Conservation (phyloP, 2,113 vertebrate species). For the Calyptommatus sinebrachiatus region DNA sequence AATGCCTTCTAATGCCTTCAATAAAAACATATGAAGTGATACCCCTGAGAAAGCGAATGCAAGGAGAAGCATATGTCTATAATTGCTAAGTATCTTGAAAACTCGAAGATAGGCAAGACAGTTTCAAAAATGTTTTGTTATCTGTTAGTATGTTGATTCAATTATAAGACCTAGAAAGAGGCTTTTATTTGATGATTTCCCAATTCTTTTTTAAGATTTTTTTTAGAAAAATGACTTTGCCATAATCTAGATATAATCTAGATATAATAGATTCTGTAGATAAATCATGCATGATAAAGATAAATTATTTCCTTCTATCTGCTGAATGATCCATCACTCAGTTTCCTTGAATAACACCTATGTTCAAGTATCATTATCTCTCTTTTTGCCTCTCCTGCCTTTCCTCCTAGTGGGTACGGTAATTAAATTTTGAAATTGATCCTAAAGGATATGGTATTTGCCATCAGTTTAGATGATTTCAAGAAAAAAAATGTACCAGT, state of each 20-base stretch:
- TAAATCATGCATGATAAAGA: neutral
- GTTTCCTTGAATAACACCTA: neutral
- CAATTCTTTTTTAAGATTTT: conserved; percentile 15
- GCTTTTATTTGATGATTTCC: neutral
- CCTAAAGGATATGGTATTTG: too few relatives aligned
- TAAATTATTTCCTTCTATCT: neutral
- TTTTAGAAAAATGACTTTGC: neutral
- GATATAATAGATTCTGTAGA: neutral
- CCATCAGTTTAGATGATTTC: too few relatives aligned
- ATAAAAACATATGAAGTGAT: conserved; percentile 56
- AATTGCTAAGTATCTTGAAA: conserved; percentile 37
- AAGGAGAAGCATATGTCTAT: conserved; percentile 37
- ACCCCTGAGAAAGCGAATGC: conserved; percentile 44
- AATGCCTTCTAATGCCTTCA: conserved; percentile 62
- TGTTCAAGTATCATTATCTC: neutral
- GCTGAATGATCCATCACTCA: neutral
- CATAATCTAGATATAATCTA: neutral
- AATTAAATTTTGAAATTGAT: too few relatives aligned
- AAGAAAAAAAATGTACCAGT: too few relatives aligned
- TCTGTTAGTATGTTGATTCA: neutral
- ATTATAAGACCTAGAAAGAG: neutral
- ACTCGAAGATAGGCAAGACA: neutral
- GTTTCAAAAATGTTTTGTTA: neutral
- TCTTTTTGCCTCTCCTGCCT: neutral
- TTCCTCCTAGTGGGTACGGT: too few relatives aligned